A percentile compares a stretch with the other conserved stretches of the same genome.
These are phyloP conservation scores for Sylvilagus floridanus DNA, from an alignment of 2,797 vertebrate genomes.

Conservation along the genomic window DNA sequence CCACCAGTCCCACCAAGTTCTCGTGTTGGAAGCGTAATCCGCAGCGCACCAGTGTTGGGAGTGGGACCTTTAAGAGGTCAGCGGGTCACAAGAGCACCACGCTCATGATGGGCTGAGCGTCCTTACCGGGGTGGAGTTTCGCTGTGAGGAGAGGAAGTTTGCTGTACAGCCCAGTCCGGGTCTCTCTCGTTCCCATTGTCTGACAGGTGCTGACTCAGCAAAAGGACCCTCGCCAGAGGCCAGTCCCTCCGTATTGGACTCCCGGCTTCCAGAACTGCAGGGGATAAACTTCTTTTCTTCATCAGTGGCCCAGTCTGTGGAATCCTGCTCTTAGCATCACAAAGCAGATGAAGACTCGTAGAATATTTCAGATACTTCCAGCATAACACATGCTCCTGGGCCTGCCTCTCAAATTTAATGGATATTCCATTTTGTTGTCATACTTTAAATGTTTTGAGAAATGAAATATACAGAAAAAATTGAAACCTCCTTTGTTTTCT, in stretches of 20 bases:
- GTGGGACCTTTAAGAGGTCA: not conserved
- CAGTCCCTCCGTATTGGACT: not conserved
- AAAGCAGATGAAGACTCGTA: not conserved
- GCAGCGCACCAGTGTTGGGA: not conserved
- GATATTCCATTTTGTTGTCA: slow-evolving; percentile 1
- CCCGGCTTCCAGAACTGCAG: not conserved
- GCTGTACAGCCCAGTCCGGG: too few relatives aligned
- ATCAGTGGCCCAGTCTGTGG: not conserved
- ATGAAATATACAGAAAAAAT: slow-evolving; percentile 23
- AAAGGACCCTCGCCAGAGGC: not conserved
- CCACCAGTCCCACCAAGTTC: not conserved
- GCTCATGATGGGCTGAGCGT: not conserved
- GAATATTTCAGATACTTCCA: not conserved
- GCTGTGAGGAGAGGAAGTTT: not conserved
- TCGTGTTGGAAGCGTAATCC: not conserved
- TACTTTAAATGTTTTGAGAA: slow-evolving; percentile 36
- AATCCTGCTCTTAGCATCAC: too few relatives aligned
- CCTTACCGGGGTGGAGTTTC: not conserved
- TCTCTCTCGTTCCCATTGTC: not conserved
- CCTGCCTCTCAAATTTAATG: not conserved
- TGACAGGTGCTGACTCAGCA: not conserved
- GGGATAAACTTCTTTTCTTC: not conserved
- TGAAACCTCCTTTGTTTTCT: not conserved
- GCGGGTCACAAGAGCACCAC: not conserved
- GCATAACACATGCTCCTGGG: not conserved